These are phyloP conservation scores for Elymnias hypermnestra DNA, from an alignment of 1,140 invertebrate genomes.

Conservation along the genomic window DNA sequence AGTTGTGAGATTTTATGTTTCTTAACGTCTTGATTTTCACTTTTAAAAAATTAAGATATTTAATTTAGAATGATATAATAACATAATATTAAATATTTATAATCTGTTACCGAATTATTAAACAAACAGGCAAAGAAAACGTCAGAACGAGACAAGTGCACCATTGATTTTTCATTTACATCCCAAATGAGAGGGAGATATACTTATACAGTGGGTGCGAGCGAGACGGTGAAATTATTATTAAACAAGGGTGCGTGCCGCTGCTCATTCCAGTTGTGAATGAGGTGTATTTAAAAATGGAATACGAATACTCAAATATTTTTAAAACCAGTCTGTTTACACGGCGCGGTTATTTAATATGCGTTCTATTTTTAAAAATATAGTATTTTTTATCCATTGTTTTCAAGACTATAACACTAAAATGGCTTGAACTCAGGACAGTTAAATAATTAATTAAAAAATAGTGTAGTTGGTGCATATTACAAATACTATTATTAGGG, in stretches of 20 bases:
- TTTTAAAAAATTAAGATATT: too few species aligned
- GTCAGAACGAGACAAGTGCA: conserved; percentile 38
- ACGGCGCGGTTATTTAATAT: too few species aligned
- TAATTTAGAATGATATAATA: too few species aligned
- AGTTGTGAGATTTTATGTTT: too few species aligned
- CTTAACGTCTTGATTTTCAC: too few species aligned
- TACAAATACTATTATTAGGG: too few species aligned
- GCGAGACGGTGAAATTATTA: conserved; percentile 35
- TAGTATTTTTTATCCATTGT: too few species aligned
- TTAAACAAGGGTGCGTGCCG: conserved; percentile 43
- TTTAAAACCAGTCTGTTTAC: background rate
- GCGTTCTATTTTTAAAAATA: conserved; percentile 3
- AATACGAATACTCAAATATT: background rate
- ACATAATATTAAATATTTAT: background rate
- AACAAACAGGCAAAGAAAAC: conserved; percentile 10
- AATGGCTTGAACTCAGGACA: too few species aligned
- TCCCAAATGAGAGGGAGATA: conserved; percentile 37
- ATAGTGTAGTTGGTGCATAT: too few species aligned
- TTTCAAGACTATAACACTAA: too few species aligned
- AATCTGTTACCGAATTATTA: background rate
- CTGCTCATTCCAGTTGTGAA: conserved; percentile 10
- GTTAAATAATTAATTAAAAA: too few species aligned
- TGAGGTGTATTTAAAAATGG: conserved; percentile 9
- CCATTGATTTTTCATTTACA: conserved; percentile 65
- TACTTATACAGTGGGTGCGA: conserved; percentile 17